A percentile compares a stretch with the other conserved stretches of the same genome.
These are phyloP conservation scores for Erynnis tages DNA, from an alignment of 2,888 invertebrate genomes.

Conservation along the genomic window DNA sequence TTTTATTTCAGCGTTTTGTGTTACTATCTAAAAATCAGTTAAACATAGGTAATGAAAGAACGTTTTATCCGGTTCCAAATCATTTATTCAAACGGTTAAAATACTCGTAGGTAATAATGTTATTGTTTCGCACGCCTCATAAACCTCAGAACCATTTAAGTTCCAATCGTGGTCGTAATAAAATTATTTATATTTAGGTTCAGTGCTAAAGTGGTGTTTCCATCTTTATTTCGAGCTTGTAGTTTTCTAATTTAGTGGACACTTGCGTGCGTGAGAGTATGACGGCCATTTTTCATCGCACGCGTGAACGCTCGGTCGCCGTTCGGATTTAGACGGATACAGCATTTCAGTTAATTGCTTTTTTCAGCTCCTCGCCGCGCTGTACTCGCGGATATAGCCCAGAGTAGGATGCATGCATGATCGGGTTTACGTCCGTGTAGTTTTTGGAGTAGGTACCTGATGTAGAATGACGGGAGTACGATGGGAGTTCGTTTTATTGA, in stretches of 20 bases:
- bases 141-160: background rate
- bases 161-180: background rate
- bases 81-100: no score
- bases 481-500: background rate
- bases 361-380: constrained; percentile 47
- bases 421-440: constrained; percentile 20
- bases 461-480: no score
- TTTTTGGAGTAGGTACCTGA: constrained; percentile 9
- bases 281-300: constrained; percentile 71
- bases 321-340: constrained; percentile 55
- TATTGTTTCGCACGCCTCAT: background rate
- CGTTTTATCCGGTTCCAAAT: no score
- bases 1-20: no score
- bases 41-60: no score
- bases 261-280: constrained; percentile 38
- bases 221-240: background rate
- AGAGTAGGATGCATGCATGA: constrained; percentile 20
- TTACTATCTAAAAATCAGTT: no score
- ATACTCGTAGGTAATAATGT: no score
- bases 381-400: constrained; percentile 27
- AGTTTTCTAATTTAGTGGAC: constrained; percentile 9
- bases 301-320: constrained; percentile 70
- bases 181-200: constrained; percentile 6
- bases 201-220: background rate
- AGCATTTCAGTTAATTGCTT: constrained; percentile 75